These are phyloP conservation scores for Trimorus sp. DNA, from an alignment of 2,888 invertebrate genomes.

Conservation along the genomic window DNA sequence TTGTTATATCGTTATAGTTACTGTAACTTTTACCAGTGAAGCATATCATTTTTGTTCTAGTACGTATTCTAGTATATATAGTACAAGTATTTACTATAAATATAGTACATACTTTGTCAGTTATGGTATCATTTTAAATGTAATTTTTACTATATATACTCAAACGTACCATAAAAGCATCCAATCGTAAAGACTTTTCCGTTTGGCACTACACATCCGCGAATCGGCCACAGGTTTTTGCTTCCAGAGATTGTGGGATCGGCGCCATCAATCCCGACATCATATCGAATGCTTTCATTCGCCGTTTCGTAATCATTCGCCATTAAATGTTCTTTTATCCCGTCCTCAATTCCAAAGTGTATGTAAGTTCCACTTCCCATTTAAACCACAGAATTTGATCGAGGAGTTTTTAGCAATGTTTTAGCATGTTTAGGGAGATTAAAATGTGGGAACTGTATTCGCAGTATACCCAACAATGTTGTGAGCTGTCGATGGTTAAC, in stretches of 20 bases:
- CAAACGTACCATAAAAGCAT: constrained; percentile 9
- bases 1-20: too few relatives aligned
- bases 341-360: constrained; percentile 28
- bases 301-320: too few relatives aligned
- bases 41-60: too few relatives aligned
- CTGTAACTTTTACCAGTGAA: too few relatives aligned
- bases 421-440: constrained; percentile 26
- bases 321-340: constrained; percentile 12
- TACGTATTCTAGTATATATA: too few relatives aligned
- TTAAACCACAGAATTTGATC: background rate
- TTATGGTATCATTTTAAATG: too few relatives aligned
- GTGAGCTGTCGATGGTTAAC: background rate
- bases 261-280: constrained; percentile 26
- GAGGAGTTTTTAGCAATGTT: constrained; percentile 17
- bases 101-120: too few relatives aligned
- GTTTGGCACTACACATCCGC: constrained; percentile 12
- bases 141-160: too few relatives aligned
- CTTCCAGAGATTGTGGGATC: constrained; percentile 15
- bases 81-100: too few relatives aligned
- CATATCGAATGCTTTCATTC: constrained; percentile 3
- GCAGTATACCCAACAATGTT: background rate
- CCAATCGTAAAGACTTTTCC: constrained; percentile 12
- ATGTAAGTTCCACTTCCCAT: constrained; percentile 23
- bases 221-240: constrained; percentile 16
- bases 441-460: constrained; percentile 1